phyloP scores from a whole-genome alignment of 2,797 vertebrate species.

The Intellagama lesueurii region DNA sequence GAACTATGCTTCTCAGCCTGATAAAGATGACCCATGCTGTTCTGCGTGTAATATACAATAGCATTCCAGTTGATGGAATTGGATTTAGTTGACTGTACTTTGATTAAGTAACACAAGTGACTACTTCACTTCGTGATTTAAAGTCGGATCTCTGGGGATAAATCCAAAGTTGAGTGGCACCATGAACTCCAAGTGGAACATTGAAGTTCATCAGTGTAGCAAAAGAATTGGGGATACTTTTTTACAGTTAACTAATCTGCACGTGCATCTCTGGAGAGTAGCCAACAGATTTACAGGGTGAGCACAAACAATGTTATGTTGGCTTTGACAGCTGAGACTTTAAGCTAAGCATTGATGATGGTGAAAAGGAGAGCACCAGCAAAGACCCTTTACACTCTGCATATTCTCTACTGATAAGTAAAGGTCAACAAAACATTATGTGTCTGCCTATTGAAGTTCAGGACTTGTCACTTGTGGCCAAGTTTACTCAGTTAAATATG shows the following conservation, averaged over 20 bases:
- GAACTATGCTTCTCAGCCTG: constrained; percentile 98
- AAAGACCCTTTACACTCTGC: constrained; percentile 61
- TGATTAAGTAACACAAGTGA: constrained; percentile 64
- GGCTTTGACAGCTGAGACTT: constrained; percentile 56
- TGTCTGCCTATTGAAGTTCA: constrained; percentile 66
- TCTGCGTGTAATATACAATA: constrained; percentile 99
- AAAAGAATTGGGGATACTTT: constrained; percentile 67
- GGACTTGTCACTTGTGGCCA: constrained; percentile 72
- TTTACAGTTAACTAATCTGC: constrained; percentile 59
- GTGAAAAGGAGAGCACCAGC: constrained; percentile 60
- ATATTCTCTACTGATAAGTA: constrained; percentile 64
- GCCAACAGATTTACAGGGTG: constrained; percentile 70
- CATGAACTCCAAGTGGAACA: constrained; percentile 72
- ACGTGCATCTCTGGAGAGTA: constrained; percentile 69
- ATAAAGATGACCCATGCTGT: constrained; percentile 99
- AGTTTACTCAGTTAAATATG: constrained; percentile 61
- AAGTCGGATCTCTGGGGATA: constrained; percentile 62
- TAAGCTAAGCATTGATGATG: constrained; percentile 52
- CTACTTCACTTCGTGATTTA: constrained; percentile 66
- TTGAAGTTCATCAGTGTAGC: constrained; percentile 69
- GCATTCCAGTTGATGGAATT: constrained; percentile 70
- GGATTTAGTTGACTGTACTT: constrained; percentile 57
- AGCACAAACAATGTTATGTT: constrained; percentile 40
- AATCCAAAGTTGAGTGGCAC: constrained; percentile 68
- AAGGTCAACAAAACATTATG: constrained; percentile 69